These are phyloP conservation scores for Micronisus gabar DNA, from an alignment of 2,113 vertebrate genomes.

Conservation along the genomic window DNA sequence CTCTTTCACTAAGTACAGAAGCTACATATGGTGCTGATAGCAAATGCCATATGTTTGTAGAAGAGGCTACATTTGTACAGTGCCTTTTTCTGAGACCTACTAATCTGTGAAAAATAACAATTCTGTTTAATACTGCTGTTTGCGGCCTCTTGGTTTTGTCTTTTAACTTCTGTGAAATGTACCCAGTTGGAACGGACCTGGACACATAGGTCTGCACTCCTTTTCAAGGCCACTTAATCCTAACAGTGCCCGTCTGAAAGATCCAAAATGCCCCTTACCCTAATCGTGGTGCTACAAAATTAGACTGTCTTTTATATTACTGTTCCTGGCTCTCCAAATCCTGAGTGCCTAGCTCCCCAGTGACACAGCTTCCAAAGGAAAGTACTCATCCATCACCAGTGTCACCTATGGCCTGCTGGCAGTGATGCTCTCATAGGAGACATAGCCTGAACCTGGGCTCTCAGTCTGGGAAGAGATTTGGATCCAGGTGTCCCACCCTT, in stretches of 20 bases:
- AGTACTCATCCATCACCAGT: background rate
- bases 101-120: conserved; percentile 49
- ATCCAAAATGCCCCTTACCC: background rate
- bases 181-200: background rate
- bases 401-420: background rate
- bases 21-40: conserved; percentile 61
- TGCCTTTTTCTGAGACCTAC: conserved; percentile 24
- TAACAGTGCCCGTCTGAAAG: background rate
- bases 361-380: background rate
- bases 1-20: conserved; percentile 19
- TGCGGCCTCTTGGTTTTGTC: conserved; percentile 9
- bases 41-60: conserved; percentile 50
- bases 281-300: background rate
- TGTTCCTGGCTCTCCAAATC: background rate
- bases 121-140: background rate
- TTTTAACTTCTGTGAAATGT: background rate
- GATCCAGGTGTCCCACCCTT: background rate
- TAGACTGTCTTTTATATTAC: background rate
- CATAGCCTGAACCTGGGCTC: background rate
- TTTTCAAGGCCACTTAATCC: background rate
- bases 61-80: conserved; percentile 35
- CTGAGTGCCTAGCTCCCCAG: background rate
- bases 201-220: fast-evolving
- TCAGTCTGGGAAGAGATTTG: background rate
- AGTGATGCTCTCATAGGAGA: background rate